Evolutionary conservation across 2,888 invertebrate genomes (phyloP).

Genomic region (Ephialtes manifestator): DNA sequence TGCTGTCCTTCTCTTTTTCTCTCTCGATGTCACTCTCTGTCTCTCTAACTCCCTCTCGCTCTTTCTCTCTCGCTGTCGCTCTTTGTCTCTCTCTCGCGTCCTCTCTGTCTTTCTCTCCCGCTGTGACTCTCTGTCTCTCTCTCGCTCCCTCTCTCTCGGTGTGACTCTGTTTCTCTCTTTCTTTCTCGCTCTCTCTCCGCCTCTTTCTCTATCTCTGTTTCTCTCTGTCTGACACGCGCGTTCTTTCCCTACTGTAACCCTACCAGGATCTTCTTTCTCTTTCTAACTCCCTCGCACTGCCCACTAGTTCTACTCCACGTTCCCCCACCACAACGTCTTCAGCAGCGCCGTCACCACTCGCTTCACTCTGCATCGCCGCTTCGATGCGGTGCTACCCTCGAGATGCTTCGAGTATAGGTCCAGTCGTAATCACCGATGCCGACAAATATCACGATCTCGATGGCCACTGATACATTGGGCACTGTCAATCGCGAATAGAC

Average conservation of each 20-base stretch:
- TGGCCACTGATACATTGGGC: not conserved
- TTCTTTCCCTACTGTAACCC: not conserved
- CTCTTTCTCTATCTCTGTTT: no score
- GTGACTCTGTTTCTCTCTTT: no score
- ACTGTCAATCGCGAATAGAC: not conserved
- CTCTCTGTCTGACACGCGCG: conserved; percentile 41
- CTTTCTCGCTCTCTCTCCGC: no score
- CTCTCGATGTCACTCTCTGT: no score
- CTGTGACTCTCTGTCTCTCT: no score
- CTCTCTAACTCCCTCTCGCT: no score
- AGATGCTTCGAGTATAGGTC: not conserved
- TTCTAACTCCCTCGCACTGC: conserved; percentile 61
- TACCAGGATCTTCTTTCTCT: conserved; percentile 60
- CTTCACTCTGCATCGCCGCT: conserved; percentile 47
- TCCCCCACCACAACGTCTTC: conserved; percentile 25
- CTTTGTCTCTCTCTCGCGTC: no score
- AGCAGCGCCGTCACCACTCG: conserved; percentile 47
- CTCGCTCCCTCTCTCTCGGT: no score
- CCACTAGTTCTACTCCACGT: conserved; percentile 34
- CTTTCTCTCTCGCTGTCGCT: no score
- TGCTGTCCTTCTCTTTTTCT: no score
- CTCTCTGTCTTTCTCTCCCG: no score
- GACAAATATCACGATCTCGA: not conserved
- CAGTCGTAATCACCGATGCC: not conserved
- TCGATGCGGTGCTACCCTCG: conserved; percentile 25